Percentiles rank a stretch among this genome's conserved stretches.
Conservation (phyloP, 2,888 invertebrate species). For the Brachyptera putata region DNA sequence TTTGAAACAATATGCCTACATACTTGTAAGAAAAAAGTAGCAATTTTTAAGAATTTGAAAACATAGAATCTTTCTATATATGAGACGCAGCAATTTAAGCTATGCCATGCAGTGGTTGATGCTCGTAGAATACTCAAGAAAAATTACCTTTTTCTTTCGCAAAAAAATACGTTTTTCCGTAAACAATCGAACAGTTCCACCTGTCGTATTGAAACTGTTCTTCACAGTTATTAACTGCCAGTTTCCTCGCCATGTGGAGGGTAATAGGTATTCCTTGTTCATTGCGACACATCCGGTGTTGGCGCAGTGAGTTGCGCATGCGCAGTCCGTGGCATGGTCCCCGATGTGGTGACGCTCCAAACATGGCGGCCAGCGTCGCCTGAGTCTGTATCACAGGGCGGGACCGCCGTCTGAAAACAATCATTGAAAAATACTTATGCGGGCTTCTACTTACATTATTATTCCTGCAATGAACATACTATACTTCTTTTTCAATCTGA, state of each 20-base stretch:
- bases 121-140: no score
- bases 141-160: slow-evolving; percentile 43
- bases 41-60: no score
- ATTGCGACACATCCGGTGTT: slow-evolving; percentile 53
- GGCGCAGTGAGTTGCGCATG: slow-evolving; percentile 37
- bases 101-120: no score
- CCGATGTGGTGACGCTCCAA: not conserved
- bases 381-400: slow-evolving; percentile 2
- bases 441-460: no score
- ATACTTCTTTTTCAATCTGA: no score
- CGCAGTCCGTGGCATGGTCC: slow-evolving; percentile 42
- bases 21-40: no score
- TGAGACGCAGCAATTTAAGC: no score
- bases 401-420: not conserved
- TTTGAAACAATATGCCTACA: no score
- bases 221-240: slow-evolving; percentile 59
- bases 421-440: no score
- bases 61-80: no score
- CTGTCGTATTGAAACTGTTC: slow-evolving; percentile 63
- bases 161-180: slow-evolving; percentile 51
- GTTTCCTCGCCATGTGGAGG: slow-evolving; percentile 53
- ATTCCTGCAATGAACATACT: no score
- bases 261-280: slow-evolving; percentile 53
- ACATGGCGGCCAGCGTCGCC: slow-evolving; percentile 21
- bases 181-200: slow-evolving; percentile 65